A percentile compares a stretch with the other conserved stretches of the same genome.
phyloP scores from a whole-genome alignment of 2,888 invertebrate species.

The Trissoscelio sp. region DNA sequence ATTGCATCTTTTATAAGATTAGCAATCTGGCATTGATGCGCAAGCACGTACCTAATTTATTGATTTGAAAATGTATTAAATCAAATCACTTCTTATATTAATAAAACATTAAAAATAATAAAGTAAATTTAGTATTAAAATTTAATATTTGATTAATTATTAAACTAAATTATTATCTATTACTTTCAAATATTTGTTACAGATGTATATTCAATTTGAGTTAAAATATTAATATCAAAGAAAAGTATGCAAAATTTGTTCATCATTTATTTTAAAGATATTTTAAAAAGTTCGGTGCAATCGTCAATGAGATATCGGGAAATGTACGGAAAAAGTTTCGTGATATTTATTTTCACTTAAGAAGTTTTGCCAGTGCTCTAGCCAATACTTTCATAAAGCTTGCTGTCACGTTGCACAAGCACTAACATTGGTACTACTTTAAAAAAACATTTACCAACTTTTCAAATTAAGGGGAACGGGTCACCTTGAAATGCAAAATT shows the following conservation, averaged over 20 bases:
- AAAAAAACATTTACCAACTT: constrained; percentile 33
- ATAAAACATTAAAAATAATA: too few species aligned
- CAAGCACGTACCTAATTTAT: too few species aligned
- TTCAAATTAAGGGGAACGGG: constrained; percentile 36
- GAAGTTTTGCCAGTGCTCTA: constrained; percentile 41
- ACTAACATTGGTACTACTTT: constrained; percentile 18
- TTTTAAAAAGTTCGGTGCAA: constrained; percentile 43
- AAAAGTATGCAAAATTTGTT: constrained; percentile 38
- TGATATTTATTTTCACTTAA: constrained; percentile 63
- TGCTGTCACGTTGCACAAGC: constrained; percentile 30
- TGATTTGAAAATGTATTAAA: too few species aligned
- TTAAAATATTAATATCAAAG: too few species aligned
- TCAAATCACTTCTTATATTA: too few species aligned
- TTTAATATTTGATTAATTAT: too few species aligned
- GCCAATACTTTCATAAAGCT: constrained; percentile 53
- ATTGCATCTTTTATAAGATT: too few species aligned
- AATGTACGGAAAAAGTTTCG: constrained; percentile 42
- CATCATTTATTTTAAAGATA: constrained; percentile 51
- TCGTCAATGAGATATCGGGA: constrained; percentile 55
- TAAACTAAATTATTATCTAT: neutral
- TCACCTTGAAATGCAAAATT: neutral
- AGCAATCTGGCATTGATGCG: too few species aligned
- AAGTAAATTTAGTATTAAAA: too few species aligned
- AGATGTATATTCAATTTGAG: neutral
- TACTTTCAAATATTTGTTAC: neutral